Base-by-base conservation (phyloP, 2,888 invertebrate species). In the Ceriagrion tenellum region DNA sequence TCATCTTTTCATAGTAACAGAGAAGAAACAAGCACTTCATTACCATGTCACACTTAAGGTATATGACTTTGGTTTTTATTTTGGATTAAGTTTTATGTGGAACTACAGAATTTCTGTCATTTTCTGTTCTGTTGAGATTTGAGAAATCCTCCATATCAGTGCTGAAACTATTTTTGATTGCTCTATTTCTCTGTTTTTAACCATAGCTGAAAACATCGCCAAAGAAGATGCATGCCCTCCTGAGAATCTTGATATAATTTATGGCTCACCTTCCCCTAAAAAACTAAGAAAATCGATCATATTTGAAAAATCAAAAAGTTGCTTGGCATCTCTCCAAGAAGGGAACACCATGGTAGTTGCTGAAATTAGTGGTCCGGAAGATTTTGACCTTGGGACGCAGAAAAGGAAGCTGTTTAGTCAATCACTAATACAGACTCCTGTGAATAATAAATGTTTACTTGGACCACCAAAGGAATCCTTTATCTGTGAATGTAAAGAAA, bases 241-340 rank as follows among this genome's bases (percentile, higher is more conserved):
- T n/a, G 16, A 40, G n/a, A 69, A 93, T 16, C 74, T 93, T 47
- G 93, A 69, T 16, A 12, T 93, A 6, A 69, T 93, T 3, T 93
- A 93, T 93, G 93, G 93, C 0, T 40, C 93, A 35, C 69, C 93
- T 74, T 40, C 93, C 3, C 47, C 47, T 18, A 93, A 93, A 47
- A 93, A 35, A 47, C 16, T 26, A 69, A 93, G 55, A 40, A 69
- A 12, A 13, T 26, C 81, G n/a, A 35, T 35, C 30, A 16, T 55
- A 55, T 1, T n/a, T 26, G 55, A 55, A 12, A 55, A 16, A 26
- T 10, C 3, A 2, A 47, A 93, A 47, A 69, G 47, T 47, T 63
- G 47, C 4, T 16, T 69, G 6, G 69, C 69, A n/a, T 69, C 74
- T 26, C 55, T 55, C 8, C 16, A 47, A 3, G n/a, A 55, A 55